Evolutionary conservation across 2,888 invertebrate species (phyloP).

Genomic region (Dryobota labecula): DNA sequence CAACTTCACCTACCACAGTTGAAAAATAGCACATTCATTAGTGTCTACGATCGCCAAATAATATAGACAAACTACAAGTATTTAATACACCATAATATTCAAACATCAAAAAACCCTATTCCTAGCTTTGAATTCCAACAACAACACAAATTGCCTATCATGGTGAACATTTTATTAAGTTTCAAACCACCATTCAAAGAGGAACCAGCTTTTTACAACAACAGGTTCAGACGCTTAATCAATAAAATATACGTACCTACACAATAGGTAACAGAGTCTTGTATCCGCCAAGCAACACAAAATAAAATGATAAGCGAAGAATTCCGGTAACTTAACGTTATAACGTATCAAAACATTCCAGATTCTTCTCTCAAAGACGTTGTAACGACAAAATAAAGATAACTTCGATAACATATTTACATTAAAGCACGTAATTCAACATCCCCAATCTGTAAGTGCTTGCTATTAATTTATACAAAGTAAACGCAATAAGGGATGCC

Average conservation of each 20-base stretch:
- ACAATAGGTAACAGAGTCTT: background rate
- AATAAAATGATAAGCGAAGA: slow-evolving; percentile 9
- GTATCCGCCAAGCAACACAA: background rate
- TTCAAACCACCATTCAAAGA: background rate
- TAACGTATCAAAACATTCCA: slow-evolving; percentile 20
- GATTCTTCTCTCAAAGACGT: slow-evolving; percentile 14
- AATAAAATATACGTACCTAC: background rate
- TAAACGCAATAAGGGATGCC: slow-evolving; percentile 56
- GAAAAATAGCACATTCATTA: too few species aligned
- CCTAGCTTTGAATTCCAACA: too few species aligned
- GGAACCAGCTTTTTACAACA: background rate
- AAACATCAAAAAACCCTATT: too few species aligned
- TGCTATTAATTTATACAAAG: slow-evolving; percentile 53
- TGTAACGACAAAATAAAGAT: slow-evolving; percentile 20
- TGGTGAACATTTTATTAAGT: background rate
- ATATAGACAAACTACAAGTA: too few species aligned
- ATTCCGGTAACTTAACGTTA: background rate
- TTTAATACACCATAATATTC: too few species aligned
- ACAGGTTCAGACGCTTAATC: background rate
- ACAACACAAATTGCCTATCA: too few species aligned
- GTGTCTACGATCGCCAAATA: too few species aligned
- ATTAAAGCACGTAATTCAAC: slow-evolving; percentile 27
- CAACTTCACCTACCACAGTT: too few species aligned
- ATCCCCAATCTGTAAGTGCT: slow-evolving; percentile 44
- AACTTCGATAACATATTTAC: slow-evolving; percentile 25